Percentiles rank a stretch among this genome's conserved stretches.
Conservation (phyloP, 2,113 vertebrate species). For the Pyrgilauda ruficollis region DNA sequence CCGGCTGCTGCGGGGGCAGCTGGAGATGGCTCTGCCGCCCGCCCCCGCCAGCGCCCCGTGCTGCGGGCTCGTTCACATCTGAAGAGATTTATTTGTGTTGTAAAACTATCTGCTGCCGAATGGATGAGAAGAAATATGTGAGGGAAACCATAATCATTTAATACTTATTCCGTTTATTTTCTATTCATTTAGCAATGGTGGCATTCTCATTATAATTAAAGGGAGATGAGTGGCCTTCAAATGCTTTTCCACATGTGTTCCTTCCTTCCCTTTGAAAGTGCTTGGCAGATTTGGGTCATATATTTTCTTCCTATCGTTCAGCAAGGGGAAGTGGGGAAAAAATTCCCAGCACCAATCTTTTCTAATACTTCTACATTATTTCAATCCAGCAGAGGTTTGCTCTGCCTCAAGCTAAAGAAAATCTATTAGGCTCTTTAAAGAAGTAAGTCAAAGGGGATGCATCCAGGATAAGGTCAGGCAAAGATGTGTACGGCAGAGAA, state of each 20-base stretch:
- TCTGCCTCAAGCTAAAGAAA: conserved; percentile 69
- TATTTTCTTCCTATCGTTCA: conserved; percentile 50
- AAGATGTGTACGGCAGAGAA: conserved; percentile 46
- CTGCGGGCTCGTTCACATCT: conserved; percentile 30
- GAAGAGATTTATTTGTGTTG: conserved; percentile 51
- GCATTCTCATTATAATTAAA: conserved; percentile 69
- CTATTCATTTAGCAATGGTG: conserved; percentile 61
- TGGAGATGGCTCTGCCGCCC: background rate
- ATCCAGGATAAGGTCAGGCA: conserved; percentile 44
- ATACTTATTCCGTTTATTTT: conserved; percentile 65
- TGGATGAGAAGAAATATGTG: conserved; percentile 60
- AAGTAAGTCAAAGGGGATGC: conserved; percentile 50
- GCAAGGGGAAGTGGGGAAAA: conserved; percentile 59
- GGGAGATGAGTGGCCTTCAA: conserved; percentile 27
- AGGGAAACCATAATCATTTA: conserved; percentile 49
- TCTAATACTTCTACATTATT: conserved; percentile 70
- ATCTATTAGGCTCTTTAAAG: conserved; percentile 69
- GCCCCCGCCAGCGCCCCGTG: background rate
- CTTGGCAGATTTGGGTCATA: conserved; percentile 74
- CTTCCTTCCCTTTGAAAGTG: conserved; percentile 58
- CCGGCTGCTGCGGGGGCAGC: conserved; percentile 27
- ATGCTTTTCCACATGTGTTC: conserved; percentile 40
- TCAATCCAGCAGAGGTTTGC: conserved; percentile 69
- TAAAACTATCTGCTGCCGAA: conserved; percentile 50
- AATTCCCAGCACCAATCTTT: conserved; percentile 68